These are phyloP conservation scores for Mactra quadrangularis DNA, from an alignment of 1,140 invertebrate genomes.

Conservation along the genomic window DNA sequence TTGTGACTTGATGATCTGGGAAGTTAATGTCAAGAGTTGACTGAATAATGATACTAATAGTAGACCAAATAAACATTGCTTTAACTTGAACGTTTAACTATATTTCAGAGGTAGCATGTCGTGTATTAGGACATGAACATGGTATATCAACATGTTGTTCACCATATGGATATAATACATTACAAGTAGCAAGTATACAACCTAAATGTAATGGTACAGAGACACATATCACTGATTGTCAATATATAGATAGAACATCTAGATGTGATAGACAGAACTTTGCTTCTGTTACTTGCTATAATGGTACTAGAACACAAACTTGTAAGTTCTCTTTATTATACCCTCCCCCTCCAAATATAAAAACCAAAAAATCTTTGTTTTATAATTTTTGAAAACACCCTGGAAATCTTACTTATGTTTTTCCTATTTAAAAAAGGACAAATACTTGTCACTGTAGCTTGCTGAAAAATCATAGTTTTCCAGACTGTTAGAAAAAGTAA, in stretches of 20 bases:
- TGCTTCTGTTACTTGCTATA: conserved; percentile 73
- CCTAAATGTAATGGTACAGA: conserved; percentile 71
- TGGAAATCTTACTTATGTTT: too few species aligned
- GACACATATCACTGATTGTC: conserved; percentile 67
- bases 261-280: conserved; percentile 65
- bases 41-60: too few species aligned
- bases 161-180: conserved; percentile 68
- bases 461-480: too few species aligned
- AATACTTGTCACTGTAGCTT: too few species aligned
- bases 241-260: conserved; percentile 42
- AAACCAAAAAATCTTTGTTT: too few species aligned
- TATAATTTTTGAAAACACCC: too few species aligned
- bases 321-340: conserved; percentile 43
- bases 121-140: conserved; percentile 72
- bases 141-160: conserved; percentile 74
- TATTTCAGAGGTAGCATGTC: conserved; percentile 74
- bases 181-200: conserved; percentile 57
- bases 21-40: too few species aligned
- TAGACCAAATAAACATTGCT: too few species aligned
- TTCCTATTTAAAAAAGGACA: too few species aligned
- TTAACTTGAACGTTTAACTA: not conserved
- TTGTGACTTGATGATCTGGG: too few species aligned
- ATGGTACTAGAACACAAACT: conserved; percentile 64
- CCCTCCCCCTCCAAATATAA: too few species aligned
- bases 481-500: too few species aligned